A percentile compares a stretch with the other conserved stretches of the same genome.
phyloP scores from a whole-genome alignment of 2,888 invertebrate genomes.

The Lampropteryx suffumata region DNA sequence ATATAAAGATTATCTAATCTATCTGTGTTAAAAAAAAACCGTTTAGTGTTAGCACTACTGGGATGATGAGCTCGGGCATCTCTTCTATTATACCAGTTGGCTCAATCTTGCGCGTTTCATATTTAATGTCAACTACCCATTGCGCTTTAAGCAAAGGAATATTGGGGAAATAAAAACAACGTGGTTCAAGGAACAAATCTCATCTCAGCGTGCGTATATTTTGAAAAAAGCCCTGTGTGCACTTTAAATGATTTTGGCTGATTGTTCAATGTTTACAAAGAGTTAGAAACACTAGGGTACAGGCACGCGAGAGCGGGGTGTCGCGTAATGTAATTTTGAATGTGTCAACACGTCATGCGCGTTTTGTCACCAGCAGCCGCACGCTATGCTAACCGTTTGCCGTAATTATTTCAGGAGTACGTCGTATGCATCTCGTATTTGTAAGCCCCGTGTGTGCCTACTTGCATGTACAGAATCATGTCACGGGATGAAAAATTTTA shows the following conservation, averaged over 20 bases:
- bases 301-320: constrained; percentile 15
- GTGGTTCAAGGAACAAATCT: too few species aligned
- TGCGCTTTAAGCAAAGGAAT: too few species aligned
- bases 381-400: constrained; percentile 34
- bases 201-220: too few species aligned
- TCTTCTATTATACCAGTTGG: too few species aligned
- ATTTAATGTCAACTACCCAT: too few species aligned
- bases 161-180: too few species aligned
- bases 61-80: too few species aligned
- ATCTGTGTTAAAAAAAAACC: too few species aligned
- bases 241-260: not conserved
- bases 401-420: constrained; percentile 40
- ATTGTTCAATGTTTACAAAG: constrained; percentile 11
- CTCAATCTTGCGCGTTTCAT: too few species aligned
- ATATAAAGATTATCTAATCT: too few species aligned
- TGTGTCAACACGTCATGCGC: constrained; percentile 58
- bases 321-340: constrained; percentile 62
- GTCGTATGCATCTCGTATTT: constrained; percentile 23
- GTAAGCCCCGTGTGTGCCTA: constrained; percentile 10
- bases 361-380: constrained; percentile 46
- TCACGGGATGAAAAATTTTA: constrained; percentile 6
- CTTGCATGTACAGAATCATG: not conserved
- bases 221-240: too few species aligned
- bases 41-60: too few species aligned
- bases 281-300: not conserved